Conservation (phyloP, 92 coral and sea anemone species). For the Epizoanthus illoricatus region DNA sequence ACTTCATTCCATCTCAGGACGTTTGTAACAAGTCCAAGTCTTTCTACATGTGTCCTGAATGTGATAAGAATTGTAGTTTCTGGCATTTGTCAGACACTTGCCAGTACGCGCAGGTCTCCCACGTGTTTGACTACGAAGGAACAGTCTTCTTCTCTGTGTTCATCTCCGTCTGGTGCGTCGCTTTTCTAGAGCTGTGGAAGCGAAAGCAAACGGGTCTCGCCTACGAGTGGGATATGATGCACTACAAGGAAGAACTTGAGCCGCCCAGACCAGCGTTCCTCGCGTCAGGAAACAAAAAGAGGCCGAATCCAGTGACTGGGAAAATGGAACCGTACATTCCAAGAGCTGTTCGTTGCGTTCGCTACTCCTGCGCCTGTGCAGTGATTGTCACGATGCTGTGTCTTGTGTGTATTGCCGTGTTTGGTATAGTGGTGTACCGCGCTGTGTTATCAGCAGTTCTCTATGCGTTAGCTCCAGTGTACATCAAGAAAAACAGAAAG, state of each 20-base stretch:
- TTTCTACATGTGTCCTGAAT: constrained; percentile 62
- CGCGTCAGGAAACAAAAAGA: constrained; percentile 37
- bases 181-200: constrained; percentile 61
- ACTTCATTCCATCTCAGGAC: constrained; percentile 45
- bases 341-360: constrained; percentile 25
- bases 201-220: constrained; percentile 49
- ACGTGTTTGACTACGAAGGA: constrained; percentile 54
- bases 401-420: constrained; percentile 49
- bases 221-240: constrained; percentile 61
- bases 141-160: constrained; percentile 59
- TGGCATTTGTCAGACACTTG: constrained; percentile 56
- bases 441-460: constrained; percentile 47
- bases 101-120: constrained; percentile 43
- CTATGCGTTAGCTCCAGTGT: constrained; percentile 5
- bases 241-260: constrained; percentile 53
- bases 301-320: constrained; percentile 58
- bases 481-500: constrained; percentile 42
- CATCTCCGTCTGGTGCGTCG: constrained; percentile 59
- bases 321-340: constrained; percentile 58
- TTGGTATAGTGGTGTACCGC: constrained; percentile 52
- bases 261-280: constrained; percentile 66
- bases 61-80: constrained; percentile 58
- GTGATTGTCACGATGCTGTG: constrained; percentile 45
- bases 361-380: constrained; percentile 42
- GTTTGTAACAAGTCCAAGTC: constrained; percentile 37